Evolutionary conservation across 2,888 invertebrate genomes (phyloP), one percentile per base, ranked within the genome.

Genomic region (Drosophila nr. medialis): DNA sequence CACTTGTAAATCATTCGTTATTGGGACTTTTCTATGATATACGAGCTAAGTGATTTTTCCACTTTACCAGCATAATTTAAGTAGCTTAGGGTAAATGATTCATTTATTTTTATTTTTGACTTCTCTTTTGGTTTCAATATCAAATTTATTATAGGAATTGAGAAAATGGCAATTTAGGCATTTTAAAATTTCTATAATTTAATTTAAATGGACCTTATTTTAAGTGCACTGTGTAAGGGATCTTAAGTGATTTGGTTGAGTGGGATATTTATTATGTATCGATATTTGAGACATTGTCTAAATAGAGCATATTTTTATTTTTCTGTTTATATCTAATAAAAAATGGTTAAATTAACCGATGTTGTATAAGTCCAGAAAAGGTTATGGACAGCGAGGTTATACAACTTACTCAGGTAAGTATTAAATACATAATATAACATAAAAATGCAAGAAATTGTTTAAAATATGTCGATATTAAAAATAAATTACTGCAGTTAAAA

Each of bases 1-100:
- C 32, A 54, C 48, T 72, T 70, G 67, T 65, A 75, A 79, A 72
- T 69, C 66, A 67, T 76, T 65, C 36, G 67, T 15, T 63, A 48
- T 50, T 29, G 38, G 38, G 61, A 64, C 63, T 69, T 50, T 59
- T 51, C 63, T 34, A 67, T 65, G 64, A 75, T 65, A 61, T 65
- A 54, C 29, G 50, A 49, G 42, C 49, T 36, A 51, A 62, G 64
- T 73, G 64, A 53, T 59, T 75, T 67, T 70, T 30, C 34, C 38
- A 36, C 49, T 32, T 32, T 32, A 32, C 11, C 32, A 32, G 32
- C 32, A 34, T 24, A 24, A 15, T 45, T 36, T 27, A 24, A 36
- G 29, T 27, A 40, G 56, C 73, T 72, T 50, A 32, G 21, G 21
- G 15, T 36, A 27, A 15, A 13, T 30, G 48, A n/a, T 49, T 34